Evolutionary conservation across 1,140 invertebrate genomes (phyloP), one percentile per base, ranked within the genome.

Genomic region (Medauroidea extradentata): DNA sequence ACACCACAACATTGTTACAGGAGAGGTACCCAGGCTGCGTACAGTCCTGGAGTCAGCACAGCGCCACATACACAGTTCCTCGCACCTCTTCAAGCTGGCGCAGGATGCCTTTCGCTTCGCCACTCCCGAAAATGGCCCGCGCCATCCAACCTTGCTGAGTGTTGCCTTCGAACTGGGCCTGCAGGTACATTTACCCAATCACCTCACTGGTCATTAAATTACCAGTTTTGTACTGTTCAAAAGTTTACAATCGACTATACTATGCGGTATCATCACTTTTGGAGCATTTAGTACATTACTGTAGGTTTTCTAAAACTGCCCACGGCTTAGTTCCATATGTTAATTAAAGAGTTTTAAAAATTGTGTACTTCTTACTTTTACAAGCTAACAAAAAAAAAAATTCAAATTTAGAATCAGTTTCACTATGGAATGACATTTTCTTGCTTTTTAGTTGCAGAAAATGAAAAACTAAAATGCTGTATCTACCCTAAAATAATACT

Each of bases 61-160:
- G 69, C 77, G 83, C 41, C 88, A 91, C 75, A 90, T 93, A 61
- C 88, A 91, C 65, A 89, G 85, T 69, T 89, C 88, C 3, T 87
- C 88, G 14, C 89, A 91, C 75, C 78, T 93, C 61, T 92, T 91
- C 75, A 88, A 90, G 64, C 75, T 93, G 25, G 89, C 90, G 50
- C 89, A 91, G 73, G 89, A 92, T 76, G 87, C 89, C 23, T 87
- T 91, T 74, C 82, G 88, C 24, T 88, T 90, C 70, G 89, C 88
- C 44, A 87, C 88, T 27, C 88, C 89, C 14, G 81, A 86, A 63
- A 85, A 86, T 70, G 83, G 84, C 41, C 79, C 85, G 9, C 81
- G 87, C 68, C 86, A 89, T 73, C 81, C 84, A 60, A 83, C 86
- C 1, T 75, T 91, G 43, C 78, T 93, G 2, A 88, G 86, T 64